These are phyloP conservation scores for Acrocyrtus sp. DNA, from an alignment of 2,888 invertebrate species.

Conservation along the genomic window DNA sequence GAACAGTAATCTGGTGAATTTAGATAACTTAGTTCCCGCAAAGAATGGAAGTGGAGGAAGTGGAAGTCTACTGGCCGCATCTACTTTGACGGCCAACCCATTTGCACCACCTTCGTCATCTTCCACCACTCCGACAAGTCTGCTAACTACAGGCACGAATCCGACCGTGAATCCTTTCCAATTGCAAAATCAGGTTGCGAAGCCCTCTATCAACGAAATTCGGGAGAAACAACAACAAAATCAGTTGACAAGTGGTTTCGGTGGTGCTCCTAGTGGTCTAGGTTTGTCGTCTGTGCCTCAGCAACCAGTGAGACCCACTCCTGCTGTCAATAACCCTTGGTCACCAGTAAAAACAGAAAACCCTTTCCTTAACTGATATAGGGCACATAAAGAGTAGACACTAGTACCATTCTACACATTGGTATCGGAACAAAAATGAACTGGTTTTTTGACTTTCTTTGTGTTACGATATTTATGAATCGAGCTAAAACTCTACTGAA, in stretches of 20 bases:
- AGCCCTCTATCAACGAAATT: constrained; percentile 63
- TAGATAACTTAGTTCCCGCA: constrained; percentile 90
- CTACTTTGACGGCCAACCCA: constrained; percentile 51
- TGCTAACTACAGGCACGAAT: constrained; percentile 46
- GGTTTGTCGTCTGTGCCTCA: constrained; percentile 20
- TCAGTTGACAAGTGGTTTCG: constrained; percentile 42
- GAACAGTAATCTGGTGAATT: constrained; percentile 95
- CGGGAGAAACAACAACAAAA: constrained; percentile 62
- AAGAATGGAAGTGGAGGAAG: constrained; percentile 46
- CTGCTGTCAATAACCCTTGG: constrained; percentile 62
- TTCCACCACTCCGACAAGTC: constrained; percentile 31
- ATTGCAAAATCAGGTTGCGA: constrained; percentile 57
- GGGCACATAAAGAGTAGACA: too few relatives aligned
- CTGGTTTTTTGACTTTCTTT: neutral
- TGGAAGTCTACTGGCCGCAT: constrained; percentile 16
- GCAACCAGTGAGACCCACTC: constrained; percentile 21
- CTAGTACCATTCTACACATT: neutral
- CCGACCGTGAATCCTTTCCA: constrained; percentile 62
- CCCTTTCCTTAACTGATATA: constrained; percentile 56
- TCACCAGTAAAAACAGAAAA: constrained; percentile 63
- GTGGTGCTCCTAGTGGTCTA: constrained; percentile 9
- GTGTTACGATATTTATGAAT: neutral
- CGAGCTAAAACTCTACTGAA: too few relatives aligned
- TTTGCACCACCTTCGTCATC: constrained; percentile 44
- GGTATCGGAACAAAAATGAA: neutral